Evolutionary conservation across 2,888 invertebrate species (phyloP), one percentile per base, ranked within the genome.

Genomic region (Drosophila mimetica): DNA sequence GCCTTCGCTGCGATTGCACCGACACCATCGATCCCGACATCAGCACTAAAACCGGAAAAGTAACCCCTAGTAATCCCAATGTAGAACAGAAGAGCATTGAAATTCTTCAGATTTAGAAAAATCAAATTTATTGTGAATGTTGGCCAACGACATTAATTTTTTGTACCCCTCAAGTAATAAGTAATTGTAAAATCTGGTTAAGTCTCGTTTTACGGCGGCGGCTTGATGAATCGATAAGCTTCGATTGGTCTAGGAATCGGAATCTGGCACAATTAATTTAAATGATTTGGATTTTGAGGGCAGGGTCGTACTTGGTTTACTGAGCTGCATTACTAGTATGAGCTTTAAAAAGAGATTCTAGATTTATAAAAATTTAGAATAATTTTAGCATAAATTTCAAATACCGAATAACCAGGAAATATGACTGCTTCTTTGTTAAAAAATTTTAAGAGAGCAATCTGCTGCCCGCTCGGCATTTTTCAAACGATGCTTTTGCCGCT

Each of bases 241-340:
- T 16, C 16, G 60, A 60, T 60, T 60, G 60, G 44, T 14, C 22
- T 14, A 3, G 20, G 9, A 46, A 20, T 60, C 37, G 3, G 32
- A 71, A 71, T 52, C 60, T 71, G 52, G 58, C 58, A 64, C 71
- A 61, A 48, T 73, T 77, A 71, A 88, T 85, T 88, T 47, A 80
- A 70, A 47, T 47, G 67, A 79, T 77, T 85, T 69, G 44, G 47
- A 42, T 67, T 75, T 83, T 71, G 44, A 74, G 83, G 51, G 51
- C 77, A 88, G 52, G 64, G 77, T 71, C 71, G 41, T 48, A 54
- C n/a, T 47, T 32, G 20, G 8, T 3, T 9, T 36, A 36, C 36
- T 2, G 42, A 42, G 11, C 11, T 4, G 30, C 11, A 13, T 2
- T 30, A 30, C 11, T 30, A 11, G 3, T 30, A 30, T 30, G 11